Evolutionary conservation across 2,888 invertebrate species (phyloP), one percentile per base, ranked within the genome.

Genomic region (Ditula angustiorana): DNA sequence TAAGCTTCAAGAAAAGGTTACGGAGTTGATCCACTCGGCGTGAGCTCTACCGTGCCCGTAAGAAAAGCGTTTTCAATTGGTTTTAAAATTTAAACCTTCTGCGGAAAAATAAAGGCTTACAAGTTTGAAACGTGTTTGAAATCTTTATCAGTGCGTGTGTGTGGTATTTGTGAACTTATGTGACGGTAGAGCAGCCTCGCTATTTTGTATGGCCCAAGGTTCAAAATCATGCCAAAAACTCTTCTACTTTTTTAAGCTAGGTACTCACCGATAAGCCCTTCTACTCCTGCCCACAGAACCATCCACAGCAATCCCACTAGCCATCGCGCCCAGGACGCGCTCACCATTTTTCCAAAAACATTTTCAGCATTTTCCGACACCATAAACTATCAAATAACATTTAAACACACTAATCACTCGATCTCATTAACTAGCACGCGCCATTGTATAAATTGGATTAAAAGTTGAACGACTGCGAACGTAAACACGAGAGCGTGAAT

Each of bases 271-370:
- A 92, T 92, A 66, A 89, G 84, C 73, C 91, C 91, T 74, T 85
- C 83, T 57, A 85, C 86, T 46, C 75, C 76, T 58, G 81, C 69
- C 69, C 76, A 80, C 71, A 86, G 68, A 67, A 78, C 72, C 72
- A 77, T 74, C 80, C 82, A 87, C 77, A 88, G 80, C 79, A 89
- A 88, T 85, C 87, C 89, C 71, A 82, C 75, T 69, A 79, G 81
- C 79, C 85, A 90, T 86, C 80, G 82, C 80, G 81, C 80, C 69
- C 76, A 74, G 74, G 76, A 82, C 82, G 81, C 85, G 76, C 74
- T 90, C 87, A 91, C 82, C 92, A 92, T 92, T 88, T 87, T 92
- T 84, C 88, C 85, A 70, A 87, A 79, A 74, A 88, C 87, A 87
- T 82, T 80, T 84, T 75, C 70, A 78, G 76, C 89, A 89, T 89